Percentiles rank a stretch among this genome's conserved stretches.
phyloP scores from a whole-genome alignment of 92 coral and sea anemone species.

The Porites evermanni region DNA sequence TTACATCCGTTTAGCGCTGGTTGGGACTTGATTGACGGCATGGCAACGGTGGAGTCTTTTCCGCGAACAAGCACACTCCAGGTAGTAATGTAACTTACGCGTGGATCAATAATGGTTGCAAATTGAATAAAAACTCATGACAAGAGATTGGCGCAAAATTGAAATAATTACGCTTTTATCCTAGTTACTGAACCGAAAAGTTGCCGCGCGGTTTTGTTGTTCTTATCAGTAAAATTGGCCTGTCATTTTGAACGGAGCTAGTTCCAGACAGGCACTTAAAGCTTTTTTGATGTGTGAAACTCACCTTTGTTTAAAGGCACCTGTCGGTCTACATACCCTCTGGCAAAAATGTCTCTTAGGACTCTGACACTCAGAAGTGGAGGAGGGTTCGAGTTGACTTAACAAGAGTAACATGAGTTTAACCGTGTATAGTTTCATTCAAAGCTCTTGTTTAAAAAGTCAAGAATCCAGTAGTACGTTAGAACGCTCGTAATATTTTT shows the following conservation, averaged over 20 bases:
- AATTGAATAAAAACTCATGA: conserved; percentile 1
- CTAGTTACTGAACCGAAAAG: background rate
- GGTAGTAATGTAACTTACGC: background rate
- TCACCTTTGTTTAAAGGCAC: conserved; percentile 17
- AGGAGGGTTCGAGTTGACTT: background rate
- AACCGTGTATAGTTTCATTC: background rate
- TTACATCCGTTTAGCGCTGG: too few species aligned
- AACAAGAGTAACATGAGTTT: background rate
- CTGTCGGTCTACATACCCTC: conserved; percentile 5
- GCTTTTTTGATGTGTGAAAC: background rate
- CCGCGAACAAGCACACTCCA: conserved; percentile 5
- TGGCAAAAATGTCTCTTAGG: background rate
- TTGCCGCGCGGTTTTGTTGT: background rate
- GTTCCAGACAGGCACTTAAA: conserved; percentile 8
- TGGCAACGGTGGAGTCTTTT: background rate
- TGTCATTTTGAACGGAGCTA: conserved; percentile 1
- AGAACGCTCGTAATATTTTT: too few species aligned
- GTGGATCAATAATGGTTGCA: background rate
- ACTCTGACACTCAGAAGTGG: too few species aligned
- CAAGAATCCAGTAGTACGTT: too few species aligned
- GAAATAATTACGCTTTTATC: background rate
- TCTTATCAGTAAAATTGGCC: background rate
- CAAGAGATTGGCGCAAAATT: conserved; percentile 38
- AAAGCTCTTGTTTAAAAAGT: background rate
- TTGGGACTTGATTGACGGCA: background rate